Evolutionary conservation across 2,797 vertebrate genomes (phyloP).

Genomic region (Eulemur mongoz): DNA sequence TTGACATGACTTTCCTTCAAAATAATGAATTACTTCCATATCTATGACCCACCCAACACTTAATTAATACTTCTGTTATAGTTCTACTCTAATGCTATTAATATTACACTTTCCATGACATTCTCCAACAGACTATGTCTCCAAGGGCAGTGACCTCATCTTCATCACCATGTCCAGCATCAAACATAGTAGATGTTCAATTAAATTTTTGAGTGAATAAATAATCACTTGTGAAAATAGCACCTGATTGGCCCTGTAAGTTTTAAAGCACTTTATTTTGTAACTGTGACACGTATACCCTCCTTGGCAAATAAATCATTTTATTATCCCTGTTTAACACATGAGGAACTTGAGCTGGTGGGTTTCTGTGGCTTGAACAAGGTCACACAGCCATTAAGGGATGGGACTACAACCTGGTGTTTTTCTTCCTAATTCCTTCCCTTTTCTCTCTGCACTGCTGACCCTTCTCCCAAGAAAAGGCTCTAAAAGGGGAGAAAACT

Average conservation of each 20-base stretch:
- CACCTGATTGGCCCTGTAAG: background rate
- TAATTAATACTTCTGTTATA: background rate
- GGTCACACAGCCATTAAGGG: background rate
- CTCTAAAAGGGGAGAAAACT: background rate
- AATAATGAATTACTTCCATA: background rate
- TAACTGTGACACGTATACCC: background rate
- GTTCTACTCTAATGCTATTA: background rate
- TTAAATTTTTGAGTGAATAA: background rate
- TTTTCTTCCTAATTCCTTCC: background rate
- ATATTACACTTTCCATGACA: background rate
- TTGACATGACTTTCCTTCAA: background rate
- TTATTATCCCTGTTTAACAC: background rate
- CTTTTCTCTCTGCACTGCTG: background rate
- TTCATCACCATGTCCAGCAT: background rate
- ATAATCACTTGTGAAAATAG: background rate
- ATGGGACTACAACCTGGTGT: background rate
- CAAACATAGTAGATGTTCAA: background rate
- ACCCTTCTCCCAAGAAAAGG: background rate
- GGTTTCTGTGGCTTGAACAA: background rate
- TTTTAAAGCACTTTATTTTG: background rate
- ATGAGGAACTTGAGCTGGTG: background rate
- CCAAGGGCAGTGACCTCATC: background rate
- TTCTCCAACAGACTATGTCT: background rate
- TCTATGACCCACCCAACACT: background rate
- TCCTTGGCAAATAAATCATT: background rate